phyloP scores from a whole-genome alignment of 2,797 vertebrate genomes.

The Numenius phaeopus region DNA sequence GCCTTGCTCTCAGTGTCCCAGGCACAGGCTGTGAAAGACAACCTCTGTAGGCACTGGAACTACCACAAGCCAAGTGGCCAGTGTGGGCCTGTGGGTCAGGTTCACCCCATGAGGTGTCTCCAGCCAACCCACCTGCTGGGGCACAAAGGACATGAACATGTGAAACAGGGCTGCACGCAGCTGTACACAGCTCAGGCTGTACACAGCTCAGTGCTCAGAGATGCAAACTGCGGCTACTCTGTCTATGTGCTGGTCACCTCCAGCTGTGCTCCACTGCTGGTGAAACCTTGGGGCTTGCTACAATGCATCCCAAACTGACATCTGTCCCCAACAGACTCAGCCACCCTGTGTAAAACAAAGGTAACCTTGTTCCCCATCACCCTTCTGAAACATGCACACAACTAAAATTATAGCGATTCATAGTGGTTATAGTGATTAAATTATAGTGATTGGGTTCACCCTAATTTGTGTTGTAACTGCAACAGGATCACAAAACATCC shows the following conservation, averaged over 20 bases:
- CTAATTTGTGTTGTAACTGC: not conserved
- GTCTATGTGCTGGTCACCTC: not conserved
- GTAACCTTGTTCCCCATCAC: not conserved
- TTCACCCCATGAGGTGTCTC: not conserved
- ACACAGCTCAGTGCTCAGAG: not conserved
- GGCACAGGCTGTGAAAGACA: not conserved
- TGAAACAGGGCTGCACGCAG: not conserved
- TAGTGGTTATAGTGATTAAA: not conserved
- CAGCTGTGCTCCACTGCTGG: not conserved
- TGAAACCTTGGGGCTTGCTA: not conserved
- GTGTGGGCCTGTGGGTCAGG: not conserved
- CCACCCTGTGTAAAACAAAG: not conserved
- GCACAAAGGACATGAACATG: not conserved
- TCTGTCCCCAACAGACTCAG: not conserved
- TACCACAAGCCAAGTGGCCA: not conserved
- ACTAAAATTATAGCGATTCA: not conserved
- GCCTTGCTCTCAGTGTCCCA: not conserved
- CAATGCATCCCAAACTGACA: not conserved
- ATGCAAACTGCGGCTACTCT: not conserved
- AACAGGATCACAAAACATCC: not conserved
- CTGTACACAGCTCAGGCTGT: not conserved
- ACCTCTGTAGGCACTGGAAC: not conserved
- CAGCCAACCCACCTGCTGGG: not conserved
- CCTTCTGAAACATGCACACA: not conserved
- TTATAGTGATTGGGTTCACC: not conserved